phyloP scores from a whole-genome alignment of 2,797 vertebrate genomes.

The Apodemus agrarius region DNA sequence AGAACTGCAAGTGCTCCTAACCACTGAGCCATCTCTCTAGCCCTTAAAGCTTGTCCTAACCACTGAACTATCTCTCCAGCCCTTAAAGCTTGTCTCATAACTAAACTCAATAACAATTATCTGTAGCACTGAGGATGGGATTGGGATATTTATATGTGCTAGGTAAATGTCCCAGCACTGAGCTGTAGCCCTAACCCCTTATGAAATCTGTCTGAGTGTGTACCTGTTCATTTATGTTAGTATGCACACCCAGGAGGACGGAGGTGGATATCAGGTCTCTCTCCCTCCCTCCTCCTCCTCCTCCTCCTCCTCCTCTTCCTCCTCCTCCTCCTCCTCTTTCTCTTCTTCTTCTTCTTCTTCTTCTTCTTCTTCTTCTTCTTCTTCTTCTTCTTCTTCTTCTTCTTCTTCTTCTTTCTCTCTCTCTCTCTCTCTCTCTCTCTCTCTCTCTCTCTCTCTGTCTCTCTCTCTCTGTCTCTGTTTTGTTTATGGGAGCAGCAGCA shows the following conservation, averaged over 20 bases:
- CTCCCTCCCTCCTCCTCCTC: too few relatives aligned
- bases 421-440: too few relatives aligned
- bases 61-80: background rate
- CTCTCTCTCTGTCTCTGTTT: background rate
- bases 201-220: background rate
- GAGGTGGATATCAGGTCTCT: too few relatives aligned
- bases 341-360: too few relatives aligned
- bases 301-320: too few relatives aligned
- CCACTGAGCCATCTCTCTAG: background rate
- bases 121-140: background rate
- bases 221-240: background rate
- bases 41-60: background rate
- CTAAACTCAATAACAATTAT: background rate
- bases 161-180: background rate
- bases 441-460: too few relatives aligned
- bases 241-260: background rate
- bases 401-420: too few relatives aligned
- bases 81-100: background rate
- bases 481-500: background rate
- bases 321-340: too few relatives aligned
- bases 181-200: background rate
- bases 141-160: too few relatives aligned
- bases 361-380: too few relatives aligned
- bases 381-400: too few relatives aligned
- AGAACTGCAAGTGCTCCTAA: background rate